Evolutionary conservation across 2,888 invertebrate species (phyloP).

Genomic region (Pegoplata infirma): DNA sequence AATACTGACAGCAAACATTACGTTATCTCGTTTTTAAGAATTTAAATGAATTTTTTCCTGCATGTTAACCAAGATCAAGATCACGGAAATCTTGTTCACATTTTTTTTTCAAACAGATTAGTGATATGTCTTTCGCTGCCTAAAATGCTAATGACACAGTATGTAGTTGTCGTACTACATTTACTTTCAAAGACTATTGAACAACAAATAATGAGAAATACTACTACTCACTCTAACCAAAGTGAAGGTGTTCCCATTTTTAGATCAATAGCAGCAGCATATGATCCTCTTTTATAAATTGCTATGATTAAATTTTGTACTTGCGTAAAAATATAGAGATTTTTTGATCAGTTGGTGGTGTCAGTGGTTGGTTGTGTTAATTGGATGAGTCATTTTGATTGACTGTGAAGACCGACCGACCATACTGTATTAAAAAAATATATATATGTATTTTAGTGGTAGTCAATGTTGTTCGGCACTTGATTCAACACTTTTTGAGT

Average conservation of each 20-base stretch:
- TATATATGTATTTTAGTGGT: not conserved
- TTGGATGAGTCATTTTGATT: conserved; percentile 34
- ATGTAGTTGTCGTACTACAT: not conserved
- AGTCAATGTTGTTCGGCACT: conserved; percentile 34
- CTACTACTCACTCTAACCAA: too few species aligned
- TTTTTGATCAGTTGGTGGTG: not conserved
- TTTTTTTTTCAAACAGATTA: not conserved
- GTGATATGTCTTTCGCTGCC: not conserved
- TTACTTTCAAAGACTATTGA: not conserved
- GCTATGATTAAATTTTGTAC: conserved; percentile 9
- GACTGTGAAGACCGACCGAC: conserved; percentile 1
- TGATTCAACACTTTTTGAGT: conserved; percentile 6
- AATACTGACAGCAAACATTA: not conserved
- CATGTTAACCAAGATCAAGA: conserved; percentile 19
- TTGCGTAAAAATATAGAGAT: not conserved
- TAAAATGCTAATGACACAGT: not conserved
- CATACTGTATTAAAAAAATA: not conserved
- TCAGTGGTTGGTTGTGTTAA: not conserved
- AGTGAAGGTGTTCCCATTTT: conserved; percentile 29
- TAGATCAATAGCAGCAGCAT: conserved; percentile 13
- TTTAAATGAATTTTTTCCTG: not conserved
- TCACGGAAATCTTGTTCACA: conserved; percentile 13
- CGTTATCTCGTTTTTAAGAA: not conserved
- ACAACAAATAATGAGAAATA: not conserved
- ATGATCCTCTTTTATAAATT: conserved; percentile 6